Conservation (phyloP, 2,797 vertebrate genomes). For the Tapirus indicus region DNA sequence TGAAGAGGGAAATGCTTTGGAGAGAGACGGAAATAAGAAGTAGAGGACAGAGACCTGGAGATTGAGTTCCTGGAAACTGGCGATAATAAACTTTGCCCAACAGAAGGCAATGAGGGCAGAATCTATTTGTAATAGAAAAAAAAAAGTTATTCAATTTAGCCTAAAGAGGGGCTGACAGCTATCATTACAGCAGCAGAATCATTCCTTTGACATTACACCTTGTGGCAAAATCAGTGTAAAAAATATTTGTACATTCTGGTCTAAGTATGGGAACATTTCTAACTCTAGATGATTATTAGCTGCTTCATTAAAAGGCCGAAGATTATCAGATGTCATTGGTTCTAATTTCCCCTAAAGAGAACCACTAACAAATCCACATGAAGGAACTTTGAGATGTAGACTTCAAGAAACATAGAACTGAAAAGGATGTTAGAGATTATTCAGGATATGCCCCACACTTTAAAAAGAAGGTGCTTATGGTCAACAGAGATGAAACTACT, state of each 20-base stretch:
- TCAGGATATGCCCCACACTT: neutral
- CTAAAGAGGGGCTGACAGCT: neutral
- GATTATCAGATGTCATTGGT: neutral
- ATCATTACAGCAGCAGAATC: neutral
- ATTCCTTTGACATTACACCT: neutral
- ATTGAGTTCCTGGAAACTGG: neutral
- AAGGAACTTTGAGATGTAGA: neutral
- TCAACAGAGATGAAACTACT: neutral
- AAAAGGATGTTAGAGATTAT: neutral
- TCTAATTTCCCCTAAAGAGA: neutral
- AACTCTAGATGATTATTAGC: neutral
- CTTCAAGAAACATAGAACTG: neutral
- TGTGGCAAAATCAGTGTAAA: neutral
- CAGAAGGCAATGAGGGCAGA: neutral
- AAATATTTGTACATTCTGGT: neutral
- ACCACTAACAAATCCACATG: neutral
- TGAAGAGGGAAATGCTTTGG: neutral
- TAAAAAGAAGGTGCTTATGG: neutral
- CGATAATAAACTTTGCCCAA: neutral
- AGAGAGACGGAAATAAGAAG: conserved; percentile 3
- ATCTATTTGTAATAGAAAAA: neutral
- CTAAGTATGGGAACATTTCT: neutral
- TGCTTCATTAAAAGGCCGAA: neutral
- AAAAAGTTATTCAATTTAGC: conserved; percentile 1
- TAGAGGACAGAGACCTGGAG: neutral